phyloP scores from a whole-genome alignment of 1,140 invertebrate genomes.

The Leptinotarsa undecemlineata region DNA sequence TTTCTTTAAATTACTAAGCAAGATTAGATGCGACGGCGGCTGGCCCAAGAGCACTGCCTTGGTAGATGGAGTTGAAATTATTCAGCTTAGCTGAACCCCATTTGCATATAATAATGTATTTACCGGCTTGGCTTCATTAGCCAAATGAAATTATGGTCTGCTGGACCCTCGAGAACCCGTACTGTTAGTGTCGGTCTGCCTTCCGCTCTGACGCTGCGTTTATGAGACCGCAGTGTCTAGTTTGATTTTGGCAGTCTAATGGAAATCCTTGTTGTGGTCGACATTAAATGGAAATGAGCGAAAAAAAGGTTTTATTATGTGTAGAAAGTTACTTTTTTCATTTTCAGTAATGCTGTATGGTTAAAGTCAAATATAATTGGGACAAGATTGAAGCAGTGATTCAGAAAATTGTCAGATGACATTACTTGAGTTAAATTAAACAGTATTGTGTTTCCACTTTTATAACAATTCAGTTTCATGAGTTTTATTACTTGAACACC shows the following conservation, averaged over 20 bases:
- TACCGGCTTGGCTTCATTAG: constrained; percentile 50
- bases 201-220: constrained; percentile 31
- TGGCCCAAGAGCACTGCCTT: constrained; percentile 12
- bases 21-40: constrained; percentile 8
- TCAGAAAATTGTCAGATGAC: no score
- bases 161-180: constrained; percentile 36
- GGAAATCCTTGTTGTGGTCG: not conserved
- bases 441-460: no score
- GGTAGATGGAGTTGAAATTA: constrained; percentile 38
- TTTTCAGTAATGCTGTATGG: no score
- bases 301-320: no score
- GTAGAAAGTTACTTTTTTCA: no score
- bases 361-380: no score
- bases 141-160: constrained; percentile 50
- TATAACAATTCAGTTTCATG: no score
- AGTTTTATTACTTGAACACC: no score
- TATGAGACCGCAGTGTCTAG: constrained; percentile 30
- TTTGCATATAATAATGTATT: constrained; percentile 54
- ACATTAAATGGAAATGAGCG: not conserved
- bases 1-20: constrained; percentile 24
- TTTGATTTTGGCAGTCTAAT: constrained; percentile 29
- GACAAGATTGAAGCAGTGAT: no score
- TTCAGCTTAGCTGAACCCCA: constrained; percentile 47
- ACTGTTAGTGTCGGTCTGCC: constrained; percentile 27
- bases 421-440: no score